phyloP scores from a whole-genome alignment of 2,797 vertebrate genomes.

The Uromys caudimaculatus region DNA sequence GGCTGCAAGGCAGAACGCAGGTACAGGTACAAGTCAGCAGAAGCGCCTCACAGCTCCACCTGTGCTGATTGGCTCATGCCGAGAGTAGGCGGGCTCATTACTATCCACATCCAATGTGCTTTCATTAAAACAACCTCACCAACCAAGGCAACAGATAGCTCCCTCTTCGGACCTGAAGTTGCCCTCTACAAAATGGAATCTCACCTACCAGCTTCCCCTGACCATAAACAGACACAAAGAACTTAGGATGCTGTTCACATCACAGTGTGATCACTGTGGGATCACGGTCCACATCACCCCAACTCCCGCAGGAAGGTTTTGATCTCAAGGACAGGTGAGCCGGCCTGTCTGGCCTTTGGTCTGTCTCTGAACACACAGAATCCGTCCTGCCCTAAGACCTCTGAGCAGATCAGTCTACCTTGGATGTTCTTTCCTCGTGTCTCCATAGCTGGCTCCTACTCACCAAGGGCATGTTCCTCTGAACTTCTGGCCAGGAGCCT shows the following conservation, averaged over 20 bases:
- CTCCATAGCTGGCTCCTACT: background rate
- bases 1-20: background rate
- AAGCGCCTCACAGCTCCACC: background rate
- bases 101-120: background rate
- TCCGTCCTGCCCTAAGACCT: background rate
- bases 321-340: background rate
- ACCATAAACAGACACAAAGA: background rate
- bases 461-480: background rate
- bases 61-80: background rate
- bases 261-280: background rate
- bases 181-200: background rate
- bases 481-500: background rate
- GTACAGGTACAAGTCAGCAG: background rate
- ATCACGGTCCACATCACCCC: background rate
- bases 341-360: background rate
- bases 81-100: background rate
- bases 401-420: background rate
- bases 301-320: background rate
- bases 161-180: background rate
- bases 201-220: background rate
- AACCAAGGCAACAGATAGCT: background rate
- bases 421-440: background rate
- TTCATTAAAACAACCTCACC: background rate
- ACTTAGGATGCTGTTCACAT: background rate
- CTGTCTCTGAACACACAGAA: background rate